A percentile compares a stretch with the other conserved stretches of the same genome.
These are phyloP conservation scores for Helobdella robusta DNA, from an alignment of 2,888 invertebrate species.

Conservation along the genomic window DNA sequence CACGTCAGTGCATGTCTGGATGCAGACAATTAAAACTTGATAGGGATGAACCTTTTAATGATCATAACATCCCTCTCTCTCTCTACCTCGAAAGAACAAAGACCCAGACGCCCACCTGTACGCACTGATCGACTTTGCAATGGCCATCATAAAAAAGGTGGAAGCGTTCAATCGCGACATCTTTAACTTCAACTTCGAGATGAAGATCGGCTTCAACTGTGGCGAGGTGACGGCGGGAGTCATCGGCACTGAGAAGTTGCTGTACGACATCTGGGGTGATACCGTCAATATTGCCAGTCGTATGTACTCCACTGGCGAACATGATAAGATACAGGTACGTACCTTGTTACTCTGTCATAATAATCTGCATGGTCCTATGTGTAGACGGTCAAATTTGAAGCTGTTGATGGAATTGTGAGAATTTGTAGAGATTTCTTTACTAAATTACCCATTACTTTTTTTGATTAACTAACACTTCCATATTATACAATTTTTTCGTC, in stretches of 20 bases:
- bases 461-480: background rate
- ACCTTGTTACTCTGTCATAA: background rate
- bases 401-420: background rate
- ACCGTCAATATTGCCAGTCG: constrained; percentile 92
- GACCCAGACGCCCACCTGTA: constrained; percentile 69
- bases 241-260: constrained; percentile 86
- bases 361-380: background rate
- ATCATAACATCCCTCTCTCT: background rate
- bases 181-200: constrained; percentile 49
- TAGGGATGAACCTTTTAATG: background rate
- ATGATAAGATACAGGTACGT: constrained; percentile 52
- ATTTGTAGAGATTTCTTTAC: background rate
- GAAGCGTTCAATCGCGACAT: constrained; percentile 47
- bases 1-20: background rate
- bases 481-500: constrained; percentile 52
- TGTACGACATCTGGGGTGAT: constrained; percentile 97
- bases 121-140: constrained; percentile 80
- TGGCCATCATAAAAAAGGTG: constrained; percentile 67
- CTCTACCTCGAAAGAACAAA: constrained; percentile 50
- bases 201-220: constrained; percentile 65
- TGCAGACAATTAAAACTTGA: background rate
- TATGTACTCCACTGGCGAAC: constrained; percentile 91
- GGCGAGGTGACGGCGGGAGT: constrained; percentile 92
- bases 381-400: too few relatives aligned
- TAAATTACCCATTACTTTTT: background rate